A percentile compares a stretch with the other conserved stretches of the same genome.
These are phyloP conservation scores for Bostrychus sinensis DNA, from an alignment of 2,113 vertebrate genomes.

Conservation along the genomic window DNA sequence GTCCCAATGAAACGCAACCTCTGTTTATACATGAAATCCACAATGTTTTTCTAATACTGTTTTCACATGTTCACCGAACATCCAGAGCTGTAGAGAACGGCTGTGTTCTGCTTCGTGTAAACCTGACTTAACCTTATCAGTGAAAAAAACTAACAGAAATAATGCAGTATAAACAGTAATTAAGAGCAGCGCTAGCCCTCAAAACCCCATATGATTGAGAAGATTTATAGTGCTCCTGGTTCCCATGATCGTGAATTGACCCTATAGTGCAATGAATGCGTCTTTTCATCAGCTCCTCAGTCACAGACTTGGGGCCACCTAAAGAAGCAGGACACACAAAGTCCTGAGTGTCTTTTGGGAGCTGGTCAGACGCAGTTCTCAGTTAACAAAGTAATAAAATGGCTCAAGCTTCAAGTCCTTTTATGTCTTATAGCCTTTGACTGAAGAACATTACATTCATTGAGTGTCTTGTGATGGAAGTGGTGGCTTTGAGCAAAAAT, in stretches of 20 bases:
- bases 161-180: slow-evolving; percentile 24
- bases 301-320: slow-evolving; percentile 40
- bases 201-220: slow-evolving; percentile 40
- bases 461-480: slow-evolving; percentile 38
- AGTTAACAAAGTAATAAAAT: slow-evolving; percentile 36
- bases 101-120: slow-evolving; percentile 13
- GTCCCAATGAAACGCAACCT: slow-evolving; percentile 44
- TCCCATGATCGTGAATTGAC: slow-evolving; percentile 48
- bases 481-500: too few relatives aligned
- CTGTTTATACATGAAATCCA: slow-evolving; percentile 41
- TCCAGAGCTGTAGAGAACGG: not conserved
- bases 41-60: slow-evolving; percentile 41
- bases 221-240: slow-evolving; percentile 48
- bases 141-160: slow-evolving; percentile 15
- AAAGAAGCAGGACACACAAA: slow-evolving; percentile 46
- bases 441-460: slow-evolving; percentile 44
- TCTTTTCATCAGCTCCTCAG: slow-evolving; percentile 58
- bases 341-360: slow-evolving; percentile 50
- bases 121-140: slow-evolving; percentile 23
- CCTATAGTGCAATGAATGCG: slow-evolving; percentile 57
- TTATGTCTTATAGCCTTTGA: slow-evolving; percentile 44
- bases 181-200: slow-evolving; percentile 27
- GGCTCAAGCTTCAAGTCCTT: slow-evolving; percentile 25
- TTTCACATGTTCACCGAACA: slow-evolving; percentile 3
- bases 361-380: slow-evolving; percentile 45